Base-by-base conservation (phyloP, 92 coral and sea anemone genomes). In the Epizoanthus rinbou region DNA sequence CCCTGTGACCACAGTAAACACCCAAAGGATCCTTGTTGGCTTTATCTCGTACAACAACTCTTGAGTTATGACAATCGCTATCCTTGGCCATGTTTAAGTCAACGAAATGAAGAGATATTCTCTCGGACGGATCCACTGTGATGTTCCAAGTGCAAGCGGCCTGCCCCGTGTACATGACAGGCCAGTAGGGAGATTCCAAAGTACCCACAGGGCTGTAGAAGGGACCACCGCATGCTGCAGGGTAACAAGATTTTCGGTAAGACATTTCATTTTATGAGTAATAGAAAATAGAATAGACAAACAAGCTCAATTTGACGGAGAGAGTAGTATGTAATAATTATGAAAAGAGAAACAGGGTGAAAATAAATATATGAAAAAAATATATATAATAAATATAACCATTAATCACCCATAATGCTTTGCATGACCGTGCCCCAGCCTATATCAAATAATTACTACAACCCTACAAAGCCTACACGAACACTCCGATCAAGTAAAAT, bases 141-240 rank as follows among this genome's bases (percentile, higher is more conserved):
- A 93, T 65, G 19, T 56, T 82, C 97, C 97, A 93, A 22, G 85
- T 86, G 52, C 97, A 93, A 13, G 83, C 31, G 8, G 87, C 69
- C 64, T 76, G 82, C 5, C 94, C 97, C 62, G 86, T 88, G 90
- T 91, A 93, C 67, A 80, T 78, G 23, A 39, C 71, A 13, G 97
- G 97, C 97, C 97, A 93, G 59, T 91, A 80, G 10, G 97, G 97
- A 9, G 97, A 88, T 63, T 88, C 85, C 35, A 93, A 82, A 43
- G 84, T 60, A 21, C 97, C 97, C 47, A 84, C 64, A 3, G 90
- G 81, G 21, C 93, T 78, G 69, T 62, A 56, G 64, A 86, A 85
- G 66, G 89, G 73, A 1, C 92, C 94, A 2, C 97, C 97, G 56
- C 93, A 78, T 6, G 82, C 82, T 78, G 71, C 43, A 5, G 57